These are phyloP conservation scores for Beaufortia kweichowensis DNA, from an alignment of 2,113 vertebrate species.

Conservation along the genomic window DNA sequence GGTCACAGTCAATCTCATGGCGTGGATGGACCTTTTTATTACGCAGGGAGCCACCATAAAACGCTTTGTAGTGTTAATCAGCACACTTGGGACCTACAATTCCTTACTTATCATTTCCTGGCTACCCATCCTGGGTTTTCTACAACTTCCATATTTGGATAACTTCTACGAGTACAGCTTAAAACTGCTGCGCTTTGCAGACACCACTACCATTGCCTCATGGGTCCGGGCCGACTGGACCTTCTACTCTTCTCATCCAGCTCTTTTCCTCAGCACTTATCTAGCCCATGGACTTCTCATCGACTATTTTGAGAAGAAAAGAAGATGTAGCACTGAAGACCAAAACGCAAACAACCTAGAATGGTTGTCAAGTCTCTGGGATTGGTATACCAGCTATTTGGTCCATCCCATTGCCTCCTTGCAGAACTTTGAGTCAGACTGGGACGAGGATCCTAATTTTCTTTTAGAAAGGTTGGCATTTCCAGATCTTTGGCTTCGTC, in stretches of 20 bases:
- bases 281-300: conserved; percentile 91
- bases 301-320: conserved; percentile 97
- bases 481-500: conserved; percentile 95
- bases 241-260: conserved; percentile 96
- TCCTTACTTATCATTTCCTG: conserved; percentile 94
- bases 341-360: conserved; percentile 92
- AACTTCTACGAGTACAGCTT: conserved; percentile 92
- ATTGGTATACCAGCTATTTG: conserved; percentile 96
- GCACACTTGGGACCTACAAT: conserved; percentile 97
- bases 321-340: conserved; percentile 81
- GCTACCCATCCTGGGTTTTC: conserved; percentile 94
- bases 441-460: conserved; percentile 92
- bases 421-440: conserved; percentile 89
- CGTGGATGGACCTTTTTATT: conserved; percentile 99
- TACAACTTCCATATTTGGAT: conserved; percentile 93
- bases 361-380: conserved; percentile 96
- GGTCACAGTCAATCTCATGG: conserved; percentile 94
- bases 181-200: conserved; percentile 91
- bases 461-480: conserved; percentile 90
- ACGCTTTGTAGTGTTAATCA: conserved; percentile 95
- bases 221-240: conserved; percentile 95
- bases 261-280: conserved; percentile 94
- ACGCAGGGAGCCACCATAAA: conserved; percentile 97
- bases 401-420: conserved; percentile 92
- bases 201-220: conserved; percentile 91